Base-by-base conservation (phyloP, 2,113 vertebrate genomes). In the Gracilinanus agilis region DNA sequence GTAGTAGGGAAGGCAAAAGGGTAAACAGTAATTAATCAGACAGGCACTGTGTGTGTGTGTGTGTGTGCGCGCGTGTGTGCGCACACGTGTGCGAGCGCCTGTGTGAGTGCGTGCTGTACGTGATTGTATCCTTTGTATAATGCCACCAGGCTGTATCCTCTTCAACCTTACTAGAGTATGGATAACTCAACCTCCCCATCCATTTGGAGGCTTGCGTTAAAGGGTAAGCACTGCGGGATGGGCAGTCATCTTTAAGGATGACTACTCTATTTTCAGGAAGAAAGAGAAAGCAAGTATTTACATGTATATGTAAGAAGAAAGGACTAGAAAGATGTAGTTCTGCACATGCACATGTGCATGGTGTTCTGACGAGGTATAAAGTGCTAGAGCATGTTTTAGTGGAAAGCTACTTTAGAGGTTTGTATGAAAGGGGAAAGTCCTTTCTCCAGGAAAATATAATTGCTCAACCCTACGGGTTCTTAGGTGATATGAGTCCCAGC, bases 191-290 rank as follows among this genome's bases (percentile, higher is more conserved):
- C 25, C 56, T 83, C 12, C 27, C 53, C 12, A 13, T 55, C 44
- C 27, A 3, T 44, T 58, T 23, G 0, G 53, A 11, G 0, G 55
- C 40, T 49, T 93, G 89, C 90, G n/a, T 21, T 3, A n/a, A 21
- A 67, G 40, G 49, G 54, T 88, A 56, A 9, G 3, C 93, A 91
- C 49, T 55, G n/a, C n/a, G n/a, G n/a, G n/a, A n/a, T n/a, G n/a
- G n/a, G n/a, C n/a, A n/a, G n/a, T n/a, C n/a, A n/a, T n/a, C n/a
- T n/a, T n/a, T n/a, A n/a, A n/a, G n/a, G n/a, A 75, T 0, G 0
- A n/a, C 55, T 29, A 29, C 44, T 54, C 90, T 13, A 27, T 90
- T 91, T 89, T 95, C 55, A 83, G 90, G 88, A 61, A 40, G 53
- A 89, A 58, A 92, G 67, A 53, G 24, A 55, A 34, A 29, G 16